Conservation (phyloP, 2,113 vertebrate species). For the rat (Rattus norvegicus) region GRCr8 NC_086021.1:69819001-69819500, state of each 20-base stretch:
- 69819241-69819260: background rate
- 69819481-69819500: background rate
- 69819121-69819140: background rate
- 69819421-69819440: background rate
- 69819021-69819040: background rate
- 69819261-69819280: background rate
- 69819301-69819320: no score
- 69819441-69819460: background rate
- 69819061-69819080: background rate
- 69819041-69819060: background rate
- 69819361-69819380: background rate
- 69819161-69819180: background rate
- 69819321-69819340: background rate
- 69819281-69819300: background rate
- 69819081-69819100: background rate
- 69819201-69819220: background rate
- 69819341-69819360: background rate
- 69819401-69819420: background rate
- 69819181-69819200: background rate
- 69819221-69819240: background rate
- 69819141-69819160: background rate
- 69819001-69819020: background rate
- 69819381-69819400: background rate
- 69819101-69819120: background rate
- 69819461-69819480: background rate